phyloP scores from a whole-genome alignment of 2,888 invertebrate genomes.

The Fragum sueziense region DNA sequence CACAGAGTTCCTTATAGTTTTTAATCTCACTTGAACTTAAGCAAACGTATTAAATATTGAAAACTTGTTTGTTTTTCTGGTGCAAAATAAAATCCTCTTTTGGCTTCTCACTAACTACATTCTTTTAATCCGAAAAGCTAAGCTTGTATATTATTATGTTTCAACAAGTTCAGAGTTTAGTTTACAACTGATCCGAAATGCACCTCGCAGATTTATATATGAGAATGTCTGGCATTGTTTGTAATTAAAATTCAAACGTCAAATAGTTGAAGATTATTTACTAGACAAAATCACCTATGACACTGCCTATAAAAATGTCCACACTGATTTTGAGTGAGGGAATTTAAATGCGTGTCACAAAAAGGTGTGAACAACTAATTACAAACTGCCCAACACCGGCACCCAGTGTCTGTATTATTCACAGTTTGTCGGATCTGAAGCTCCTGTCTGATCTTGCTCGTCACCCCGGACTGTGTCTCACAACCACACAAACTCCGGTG shows the following conservation, averaged over 20 bases:
- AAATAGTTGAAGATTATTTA: neutral
- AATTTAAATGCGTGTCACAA: conserved; percentile 6
- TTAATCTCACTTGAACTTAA: conserved; percentile 37
- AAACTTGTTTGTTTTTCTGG: conserved; percentile 55
- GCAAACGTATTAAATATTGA: conserved; percentile 53
- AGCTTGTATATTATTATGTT: conserved; percentile 34
- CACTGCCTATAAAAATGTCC: neutral
- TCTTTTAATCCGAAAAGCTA: conserved; percentile 57
- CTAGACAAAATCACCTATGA: conserved; percentile 5
- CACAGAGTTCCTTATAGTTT: neutral
- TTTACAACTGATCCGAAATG: neutral
- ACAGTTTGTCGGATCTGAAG: conserved; percentile 18
- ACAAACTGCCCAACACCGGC: neutral
- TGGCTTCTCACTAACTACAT: neutral
- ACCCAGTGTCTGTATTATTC: conserved; percentile 12
- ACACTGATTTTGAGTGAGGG: neutral
- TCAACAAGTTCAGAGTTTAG: neutral
- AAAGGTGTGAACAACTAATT: conserved; percentile 10
- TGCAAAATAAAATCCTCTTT: conserved; percentile 40
- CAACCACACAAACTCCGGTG: neutral
- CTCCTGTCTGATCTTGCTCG: neutral
- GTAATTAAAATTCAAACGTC: conserved; percentile 1
- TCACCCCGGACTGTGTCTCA: neutral
- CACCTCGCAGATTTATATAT: neutral
- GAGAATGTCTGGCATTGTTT: neutral